phyloP scores from a whole-genome alignment of 2,888 invertebrate genomes.

The Ecdyonurus torrentis region DNA sequence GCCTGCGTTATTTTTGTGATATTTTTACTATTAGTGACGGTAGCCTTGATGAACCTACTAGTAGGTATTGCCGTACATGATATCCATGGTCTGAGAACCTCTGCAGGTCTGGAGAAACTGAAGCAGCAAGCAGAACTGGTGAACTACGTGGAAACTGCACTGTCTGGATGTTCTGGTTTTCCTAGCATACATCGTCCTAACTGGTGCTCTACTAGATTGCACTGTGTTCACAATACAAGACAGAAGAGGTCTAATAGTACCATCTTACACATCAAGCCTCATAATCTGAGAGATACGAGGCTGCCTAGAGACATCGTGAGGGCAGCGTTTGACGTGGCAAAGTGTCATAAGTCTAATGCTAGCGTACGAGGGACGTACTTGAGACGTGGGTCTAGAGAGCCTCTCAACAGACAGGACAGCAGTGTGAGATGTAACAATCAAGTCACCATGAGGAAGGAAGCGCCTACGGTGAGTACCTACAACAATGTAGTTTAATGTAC shows the following conservation, averaged over 20 bases:
- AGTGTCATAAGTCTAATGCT: slow-evolving; percentile 19
- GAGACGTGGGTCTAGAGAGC: too few species aligned
- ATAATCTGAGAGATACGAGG: slow-evolving; percentile 67
- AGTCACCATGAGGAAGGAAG: too few species aligned
- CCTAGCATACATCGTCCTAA: slow-evolving; percentile 41
- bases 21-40: slow-evolving; percentile 67
- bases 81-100: slow-evolving; percentile 70
- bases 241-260: slow-evolving; percentile 35
- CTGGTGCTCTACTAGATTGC: background rate
- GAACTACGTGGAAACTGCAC: slow-evolving; percentile 64
- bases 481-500: too few species aligned
- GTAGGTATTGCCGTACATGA: slow-evolving; percentile 80
- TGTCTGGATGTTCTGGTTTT: slow-evolving; percentile 55
- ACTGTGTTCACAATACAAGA: background rate
- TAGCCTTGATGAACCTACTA: slow-evolving; percentile 68
- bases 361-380: background rate
- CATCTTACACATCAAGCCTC: slow-evolving; percentile 63
- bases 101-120: slow-evolving; percentile 65
- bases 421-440: too few species aligned
- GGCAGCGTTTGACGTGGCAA: slow-evolving; percentile 66
- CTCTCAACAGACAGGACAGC: too few species aligned
- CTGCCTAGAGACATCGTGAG: slow-evolving; percentile 62
- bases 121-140: slow-evolving; percentile 76
- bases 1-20: slow-evolving; percentile 63
- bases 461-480: too few species aligned